These are phyloP conservation scores for Syngnathoides biaculeatus DNA, from an alignment of 2,113 vertebrate genomes.

Conservation along the genomic window DNA sequence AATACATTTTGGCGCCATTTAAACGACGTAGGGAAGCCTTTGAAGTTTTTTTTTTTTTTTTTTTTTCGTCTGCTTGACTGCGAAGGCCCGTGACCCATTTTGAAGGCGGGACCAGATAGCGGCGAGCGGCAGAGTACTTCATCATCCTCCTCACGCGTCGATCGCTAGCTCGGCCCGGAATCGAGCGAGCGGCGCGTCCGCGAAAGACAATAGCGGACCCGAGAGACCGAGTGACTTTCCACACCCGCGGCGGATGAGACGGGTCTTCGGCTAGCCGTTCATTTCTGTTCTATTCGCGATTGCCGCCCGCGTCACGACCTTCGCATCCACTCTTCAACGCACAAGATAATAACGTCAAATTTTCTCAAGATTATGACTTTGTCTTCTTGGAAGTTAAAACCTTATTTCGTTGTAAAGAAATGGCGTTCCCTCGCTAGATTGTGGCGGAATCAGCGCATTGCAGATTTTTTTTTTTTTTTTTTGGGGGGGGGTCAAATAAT, in stretches of 20 bases:
- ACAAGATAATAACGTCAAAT: too few relatives aligned
- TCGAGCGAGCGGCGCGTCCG: constrained; percentile 8
- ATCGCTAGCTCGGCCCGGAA: constrained; percentile 22
- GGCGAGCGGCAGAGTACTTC: constrained; percentile 41
- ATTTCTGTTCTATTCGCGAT: too few relatives aligned
- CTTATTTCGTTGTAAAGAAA: too few relatives aligned
- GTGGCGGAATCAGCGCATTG: too few relatives aligned
- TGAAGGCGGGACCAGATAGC: constrained; percentile 38
- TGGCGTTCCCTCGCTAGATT: too few relatives aligned
- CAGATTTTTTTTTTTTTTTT: too few relatives aligned
- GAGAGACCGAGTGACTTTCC: constrained; percentile 14
- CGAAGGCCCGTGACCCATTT: constrained; percentile 58
- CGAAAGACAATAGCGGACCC: constrained; percentile 20
- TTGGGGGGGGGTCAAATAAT: too few relatives aligned
- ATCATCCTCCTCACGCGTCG: constrained; percentile 44
- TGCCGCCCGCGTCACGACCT: not conserved
- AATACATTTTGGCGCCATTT: not conserved
- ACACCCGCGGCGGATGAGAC: constrained; percentile 12
- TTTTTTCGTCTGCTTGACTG: constrained; percentile 38
- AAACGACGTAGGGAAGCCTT: too few relatives aligned
- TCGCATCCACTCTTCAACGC: not conserved
- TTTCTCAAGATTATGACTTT: too few relatives aligned
- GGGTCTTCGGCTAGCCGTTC: not conserved
- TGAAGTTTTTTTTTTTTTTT: too few relatives aligned
- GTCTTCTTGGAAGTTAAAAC: too few relatives aligned